Evolutionary conservation across 2,113 vertebrate genomes (phyloP).

Genomic region (Pandion haliaetus): DNA sequence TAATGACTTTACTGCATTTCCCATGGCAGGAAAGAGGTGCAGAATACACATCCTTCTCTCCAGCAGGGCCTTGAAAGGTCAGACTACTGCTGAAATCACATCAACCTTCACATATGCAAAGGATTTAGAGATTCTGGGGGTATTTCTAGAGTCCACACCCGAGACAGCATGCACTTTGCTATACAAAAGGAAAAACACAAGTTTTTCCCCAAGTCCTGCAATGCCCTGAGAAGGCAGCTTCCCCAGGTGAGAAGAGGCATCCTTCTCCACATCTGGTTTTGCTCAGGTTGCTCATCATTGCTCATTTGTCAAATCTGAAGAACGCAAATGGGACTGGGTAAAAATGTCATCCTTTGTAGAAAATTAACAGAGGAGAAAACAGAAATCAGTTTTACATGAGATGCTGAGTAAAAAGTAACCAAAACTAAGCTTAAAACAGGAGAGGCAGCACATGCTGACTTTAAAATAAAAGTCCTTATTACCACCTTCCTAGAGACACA

Average conservation of each 20-base stretch:
- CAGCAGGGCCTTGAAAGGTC: neutral
- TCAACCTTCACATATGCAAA: neutral
- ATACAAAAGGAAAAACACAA: neutral
- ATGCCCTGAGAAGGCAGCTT: neutral
- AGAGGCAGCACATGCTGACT: neutral
- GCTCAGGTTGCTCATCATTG: neutral
- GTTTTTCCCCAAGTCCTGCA: neutral
- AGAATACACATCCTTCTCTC: neutral
- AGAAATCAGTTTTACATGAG: neutral
- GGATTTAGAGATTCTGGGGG: neutral
- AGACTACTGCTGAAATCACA: neutral
- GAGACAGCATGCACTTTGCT: fast-evolving
- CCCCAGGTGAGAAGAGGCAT: neutral
- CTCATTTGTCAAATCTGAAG: neutral
- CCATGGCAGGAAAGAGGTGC: neutral
- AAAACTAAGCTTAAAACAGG: neutral
- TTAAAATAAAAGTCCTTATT: neutral
- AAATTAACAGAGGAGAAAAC: neutral
- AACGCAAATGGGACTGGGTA: neutral
- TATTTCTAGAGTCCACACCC: neutral
- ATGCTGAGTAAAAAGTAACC: neutral
- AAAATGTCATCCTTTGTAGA: neutral
- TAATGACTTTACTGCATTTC: neutral
- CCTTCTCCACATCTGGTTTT: neutral
- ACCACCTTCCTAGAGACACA: neutral